These are phyloP conservation scores for Neuroterus valhalla DNA, from an alignment of 1,140 invertebrate genomes.

Conservation along the genomic window DNA sequence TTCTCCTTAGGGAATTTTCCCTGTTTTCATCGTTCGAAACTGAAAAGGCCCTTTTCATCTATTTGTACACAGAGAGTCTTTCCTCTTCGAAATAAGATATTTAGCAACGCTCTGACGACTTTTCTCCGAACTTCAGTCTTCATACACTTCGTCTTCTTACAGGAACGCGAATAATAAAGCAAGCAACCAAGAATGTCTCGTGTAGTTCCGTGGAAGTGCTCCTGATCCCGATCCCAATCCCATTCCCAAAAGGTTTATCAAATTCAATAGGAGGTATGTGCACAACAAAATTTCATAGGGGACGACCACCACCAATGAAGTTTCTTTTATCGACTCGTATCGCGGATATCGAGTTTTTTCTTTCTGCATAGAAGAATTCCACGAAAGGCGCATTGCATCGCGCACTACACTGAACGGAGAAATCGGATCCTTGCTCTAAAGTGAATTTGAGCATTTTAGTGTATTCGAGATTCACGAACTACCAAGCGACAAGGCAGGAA, in stretches of 20 bases:
- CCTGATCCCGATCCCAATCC: background rate
- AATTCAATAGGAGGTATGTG: conserved; percentile 18
- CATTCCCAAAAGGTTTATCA: conserved; percentile 3
- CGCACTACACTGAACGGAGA: background rate
- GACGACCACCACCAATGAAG: conserved; percentile 20
- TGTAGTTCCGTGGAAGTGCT: conserved; percentile 18
- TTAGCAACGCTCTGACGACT: background rate
- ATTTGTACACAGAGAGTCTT: too few species aligned
- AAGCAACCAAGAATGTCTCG: background rate
- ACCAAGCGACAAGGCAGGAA: conserved; percentile 12
- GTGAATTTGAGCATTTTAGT: background rate
- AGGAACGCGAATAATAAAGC: conserved; percentile 4
- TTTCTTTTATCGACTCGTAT: conserved; percentile 18
- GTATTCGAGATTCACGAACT: too few species aligned
- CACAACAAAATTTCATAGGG: conserved; percentile 9
- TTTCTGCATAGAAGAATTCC: conserved; percentile 19
- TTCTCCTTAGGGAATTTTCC: too few species aligned
- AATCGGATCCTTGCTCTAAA: background rate
- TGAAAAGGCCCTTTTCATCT: too few species aligned
- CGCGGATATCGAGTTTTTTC: conserved; percentile 28
- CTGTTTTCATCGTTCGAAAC: too few species aligned
- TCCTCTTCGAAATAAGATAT: background rate
- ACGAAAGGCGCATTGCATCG: conserved; percentile 6
- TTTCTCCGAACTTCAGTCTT: conserved; percentile 14
- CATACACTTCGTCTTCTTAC: background rate